phyloP scores from a whole-genome alignment of 2,888 invertebrate genomes.

The Drosophila cracens region DNA sequence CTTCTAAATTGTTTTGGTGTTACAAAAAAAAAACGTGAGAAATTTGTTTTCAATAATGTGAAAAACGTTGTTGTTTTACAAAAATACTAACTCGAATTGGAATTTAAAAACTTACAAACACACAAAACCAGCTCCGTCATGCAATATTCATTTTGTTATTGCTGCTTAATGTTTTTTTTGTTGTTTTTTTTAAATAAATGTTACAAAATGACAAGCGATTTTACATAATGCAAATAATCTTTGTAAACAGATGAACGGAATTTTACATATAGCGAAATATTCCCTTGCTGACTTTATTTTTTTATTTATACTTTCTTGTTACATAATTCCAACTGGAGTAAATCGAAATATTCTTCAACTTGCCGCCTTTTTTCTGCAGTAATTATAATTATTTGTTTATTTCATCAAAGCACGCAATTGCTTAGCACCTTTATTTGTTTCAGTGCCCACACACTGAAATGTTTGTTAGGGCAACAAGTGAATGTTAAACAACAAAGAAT shows the following conservation, averaged over 20 bases:
- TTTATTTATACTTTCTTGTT: background rate
- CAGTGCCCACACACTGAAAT: slow-evolving; percentile 54
- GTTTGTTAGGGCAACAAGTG: slow-evolving; percentile 33
- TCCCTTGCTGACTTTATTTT: background rate
- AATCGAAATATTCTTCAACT: background rate
- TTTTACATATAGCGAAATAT: background rate
- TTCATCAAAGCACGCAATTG: slow-evolving; percentile 42
- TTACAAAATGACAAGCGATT: background rate
- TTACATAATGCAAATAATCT: background rate
- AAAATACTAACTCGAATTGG: background rate
- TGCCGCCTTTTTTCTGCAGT: background rate
- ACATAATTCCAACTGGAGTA: background rate
- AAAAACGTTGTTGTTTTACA: slow-evolving; percentile 28
- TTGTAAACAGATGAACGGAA: background rate
- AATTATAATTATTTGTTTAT: background rate
- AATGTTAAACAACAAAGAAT: slow-evolving; percentile 25
- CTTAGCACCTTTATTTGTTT: slow-evolving; percentile 4
- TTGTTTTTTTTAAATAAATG: background rate
- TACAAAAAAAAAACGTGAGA: slow-evolving; percentile 43
- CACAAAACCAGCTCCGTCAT: background rate
- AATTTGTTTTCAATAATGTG: slow-evolving; percentile 51
- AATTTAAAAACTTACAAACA: background rate
- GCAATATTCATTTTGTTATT: background rate
- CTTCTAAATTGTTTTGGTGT: slow-evolving; percentile 52
- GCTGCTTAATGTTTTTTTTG: background rate